Conservation (phyloP, 1,140 invertebrate species). For the Proales similis region DNA sequence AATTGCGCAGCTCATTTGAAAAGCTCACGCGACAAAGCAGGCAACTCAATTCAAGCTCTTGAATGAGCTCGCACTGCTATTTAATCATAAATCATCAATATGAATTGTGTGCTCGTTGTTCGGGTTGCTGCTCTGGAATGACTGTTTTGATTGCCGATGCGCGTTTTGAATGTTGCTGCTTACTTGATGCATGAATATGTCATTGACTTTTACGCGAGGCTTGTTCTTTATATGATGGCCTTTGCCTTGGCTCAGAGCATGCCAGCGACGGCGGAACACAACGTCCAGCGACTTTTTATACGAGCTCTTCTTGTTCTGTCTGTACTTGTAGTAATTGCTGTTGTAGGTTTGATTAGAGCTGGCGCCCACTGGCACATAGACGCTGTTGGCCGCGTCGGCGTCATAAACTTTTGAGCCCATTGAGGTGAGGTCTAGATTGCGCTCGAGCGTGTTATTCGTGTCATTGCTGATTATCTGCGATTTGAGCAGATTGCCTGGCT, state of each 20-base stretch:
- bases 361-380: slow-evolving; percentile 30
- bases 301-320: slow-evolving; percentile 17
- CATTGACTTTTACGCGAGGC: slow-evolving; percentile 35
- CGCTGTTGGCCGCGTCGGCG: slow-evolving; percentile 13
- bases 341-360: slow-evolving; percentile 34
- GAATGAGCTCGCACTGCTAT: too few species aligned
- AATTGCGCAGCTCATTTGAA: too few species aligned
- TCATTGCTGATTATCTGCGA: not conserved
- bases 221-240: slow-evolving; percentile 37
- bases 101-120: too few species aligned
- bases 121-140: slow-evolving; percentile 31
- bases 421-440: slow-evolving; percentile 29
- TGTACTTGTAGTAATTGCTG: slow-evolving; percentile 35
- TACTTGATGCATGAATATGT: slow-evolving; percentile 37
- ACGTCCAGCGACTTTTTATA: slow-evolving; percentile 37
- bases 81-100: too few species aligned
- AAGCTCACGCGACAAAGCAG: too few species aligned
- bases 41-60: too few species aligned
- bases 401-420: slow-evolving; percentile 36
- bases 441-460: not conserved
- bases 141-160: slow-evolving; percentile 26
- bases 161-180: slow-evolving; percentile 36
- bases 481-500: slow-evolving; percentile 9
- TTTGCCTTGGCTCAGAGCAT: slow-evolving; percentile 35
- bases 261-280: slow-evolving; percentile 34